Conservation (phyloP, 2,113 vertebrate species). For the Prolemur simus region DNA sequence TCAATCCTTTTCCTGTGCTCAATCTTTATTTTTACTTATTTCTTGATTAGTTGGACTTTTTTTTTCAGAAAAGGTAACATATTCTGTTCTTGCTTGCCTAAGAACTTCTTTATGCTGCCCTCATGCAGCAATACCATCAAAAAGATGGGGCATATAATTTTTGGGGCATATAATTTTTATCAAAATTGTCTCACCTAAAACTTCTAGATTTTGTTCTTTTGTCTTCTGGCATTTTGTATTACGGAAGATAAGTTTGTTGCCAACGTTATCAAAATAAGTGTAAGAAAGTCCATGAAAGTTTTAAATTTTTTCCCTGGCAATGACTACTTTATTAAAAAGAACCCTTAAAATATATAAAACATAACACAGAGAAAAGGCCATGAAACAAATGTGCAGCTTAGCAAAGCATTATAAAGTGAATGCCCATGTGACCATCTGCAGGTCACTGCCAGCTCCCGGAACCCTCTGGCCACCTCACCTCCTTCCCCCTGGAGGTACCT, state of each 20-base stretch:
- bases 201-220: not conserved
- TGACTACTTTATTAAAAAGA: not conserved
- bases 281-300: not conserved
- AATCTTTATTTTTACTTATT: not conserved
- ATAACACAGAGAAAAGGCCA: not conserved
- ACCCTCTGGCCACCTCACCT: too few relatives aligned
- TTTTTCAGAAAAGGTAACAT: not conserved
- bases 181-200: not conserved
- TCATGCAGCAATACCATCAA: not conserved
- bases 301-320: not conserved
- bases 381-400: not conserved
- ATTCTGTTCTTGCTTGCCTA: not conserved
- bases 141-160: too few relatives aligned
- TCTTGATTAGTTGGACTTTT: not conserved
- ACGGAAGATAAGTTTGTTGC: not conserved
- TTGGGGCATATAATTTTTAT: not conserved
- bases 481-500: not conserved
- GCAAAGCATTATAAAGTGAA: not conserved
- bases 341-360: not conserved
- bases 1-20: not conserved
- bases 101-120: not conserved
- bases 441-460: not conserved
- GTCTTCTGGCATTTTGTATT: not conserved
- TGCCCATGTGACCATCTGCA: not conserved
- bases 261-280: not conserved